Base-by-base conservation (phyloP, 2,888 invertebrate species). In the Octonoba sinensis region DNA sequence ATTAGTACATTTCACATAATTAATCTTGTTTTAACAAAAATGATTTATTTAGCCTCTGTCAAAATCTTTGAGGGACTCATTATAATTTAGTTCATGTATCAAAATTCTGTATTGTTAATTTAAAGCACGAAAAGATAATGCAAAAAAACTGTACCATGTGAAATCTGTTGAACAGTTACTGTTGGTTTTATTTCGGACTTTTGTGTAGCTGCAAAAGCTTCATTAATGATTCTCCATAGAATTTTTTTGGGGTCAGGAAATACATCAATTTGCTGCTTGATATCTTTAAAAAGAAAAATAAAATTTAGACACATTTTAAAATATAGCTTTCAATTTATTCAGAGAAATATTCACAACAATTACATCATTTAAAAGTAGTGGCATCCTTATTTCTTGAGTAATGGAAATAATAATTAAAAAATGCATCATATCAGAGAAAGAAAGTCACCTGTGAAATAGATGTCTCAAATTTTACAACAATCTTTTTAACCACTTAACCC, bases 221-320 rank as follows among this genome's bases (percentile, higher is more conserved):
- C 74, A 70, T 81, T 81, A 8, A 81, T 16, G n/a, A 81, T 12
- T 65, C 22, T 74, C 69, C 57, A 69, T 13, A 81, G 36, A 74
- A 70, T 62, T 13, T 51, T 56, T 36, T 81, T 81, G 47, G 81
- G 74, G 1, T 64, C 49, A 15, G 67, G 64, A 56, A 69, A 67
- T 65, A 74, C 74, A 18, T 74, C 36, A 16, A 46, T 3, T 2
- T 69, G 57, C 18, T 81, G 36, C 16, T 77, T 54, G 24, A 47
- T 15, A 56, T 56, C 74, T 66, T 36, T 22, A n/a, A 64, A 46
- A 47, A 11, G 12, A 46, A n/a, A 20, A 59, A 22, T 3, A 4
- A n/a, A n/a, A n/a, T n/a, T 54, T 6, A 20, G n/a, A 54, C 11
- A 54, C n/a, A 51, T 51, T n/a, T 18, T 3, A 51, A 54, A 13